Conservation (phyloP, 2,888 invertebrate species). For the Macaria notata region DNA sequence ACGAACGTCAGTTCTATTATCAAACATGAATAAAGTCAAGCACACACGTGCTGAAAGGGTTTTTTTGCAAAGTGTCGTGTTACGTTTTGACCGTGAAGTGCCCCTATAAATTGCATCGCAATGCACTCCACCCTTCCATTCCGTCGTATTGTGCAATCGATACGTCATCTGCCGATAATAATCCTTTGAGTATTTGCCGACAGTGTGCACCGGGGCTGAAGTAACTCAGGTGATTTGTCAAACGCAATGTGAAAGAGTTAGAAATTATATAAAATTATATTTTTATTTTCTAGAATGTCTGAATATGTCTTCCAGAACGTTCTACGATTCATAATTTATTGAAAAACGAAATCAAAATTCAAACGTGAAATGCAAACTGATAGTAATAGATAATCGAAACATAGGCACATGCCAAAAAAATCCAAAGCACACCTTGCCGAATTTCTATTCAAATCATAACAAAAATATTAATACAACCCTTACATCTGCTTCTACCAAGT, state of each 20-base stretch:
- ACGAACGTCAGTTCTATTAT: slow-evolving; percentile 38
- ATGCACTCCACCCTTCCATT: slow-evolving; percentile 76
- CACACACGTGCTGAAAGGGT: slow-evolving; percentile 63
- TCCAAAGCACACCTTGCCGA: slow-evolving; percentile 59
- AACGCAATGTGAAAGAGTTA: too few relatives aligned
- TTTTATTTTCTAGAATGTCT: too few relatives aligned
- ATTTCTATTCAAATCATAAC: slow-evolving; percentile 61
- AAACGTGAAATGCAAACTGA: too few relatives aligned
- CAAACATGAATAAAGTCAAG: slow-evolving; percentile 39
- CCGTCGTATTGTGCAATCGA: slow-evolving; percentile 71
- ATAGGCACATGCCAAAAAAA: slow-evolving; percentile 57
- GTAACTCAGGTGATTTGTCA: slow-evolving; percentile 2
- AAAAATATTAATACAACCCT: slow-evolving; percentile 68
- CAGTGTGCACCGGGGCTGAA: slow-evolving; percentile 30
- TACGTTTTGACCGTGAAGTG: slow-evolving; percentile 67
- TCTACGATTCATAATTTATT: too few relatives aligned
- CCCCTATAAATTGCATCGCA: slow-evolving; percentile 78
- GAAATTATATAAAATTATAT: too few relatives aligned
- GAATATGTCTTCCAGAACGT: too few relatives aligned
- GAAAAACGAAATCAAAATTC: too few relatives aligned
- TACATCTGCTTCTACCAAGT: slow-evolving; percentile 63
- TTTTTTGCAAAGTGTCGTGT: slow-evolving; percentile 64
- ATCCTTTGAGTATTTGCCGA: slow-evolving; percentile 71
- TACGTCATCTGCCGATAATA: slow-evolving; percentile 70
- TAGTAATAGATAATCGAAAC: slow-evolving; percentile 7